phyloP scores from a whole-genome alignment of 1,140 invertebrate species.

The Pseudomyrmex sp. region DNA sequence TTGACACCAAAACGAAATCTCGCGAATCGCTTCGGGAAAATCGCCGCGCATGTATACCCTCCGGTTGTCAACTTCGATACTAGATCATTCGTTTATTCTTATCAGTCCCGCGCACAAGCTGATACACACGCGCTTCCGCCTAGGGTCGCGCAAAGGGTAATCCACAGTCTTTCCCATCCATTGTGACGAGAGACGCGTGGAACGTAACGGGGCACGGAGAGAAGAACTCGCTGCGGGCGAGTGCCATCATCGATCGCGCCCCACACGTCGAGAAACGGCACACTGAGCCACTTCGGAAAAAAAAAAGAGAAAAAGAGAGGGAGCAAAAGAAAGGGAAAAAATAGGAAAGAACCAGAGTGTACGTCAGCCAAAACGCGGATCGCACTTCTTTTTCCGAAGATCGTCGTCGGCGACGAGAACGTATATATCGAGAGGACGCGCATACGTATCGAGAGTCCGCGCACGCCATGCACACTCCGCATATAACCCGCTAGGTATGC shows the following conservation, averaged over 20 bases:
- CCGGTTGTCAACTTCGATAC: neutral
- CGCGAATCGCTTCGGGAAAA: conserved; percentile 40
- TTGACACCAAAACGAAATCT: conserved; percentile 33
- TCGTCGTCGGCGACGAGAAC: neutral
- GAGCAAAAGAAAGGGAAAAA: conserved; percentile 4
- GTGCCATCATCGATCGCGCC: conserved; percentile 59
- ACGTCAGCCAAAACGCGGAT: conserved; percentile 3
- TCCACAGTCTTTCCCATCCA: conserved; percentile 48
- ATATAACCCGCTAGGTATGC: conserved; percentile 18
- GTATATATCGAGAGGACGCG: neutral
- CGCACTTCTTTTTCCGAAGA: conserved; percentile 8
- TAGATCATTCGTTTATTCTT: conserved; percentile 55
- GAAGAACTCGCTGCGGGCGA: conserved; percentile 17
- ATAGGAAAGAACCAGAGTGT: neutral
- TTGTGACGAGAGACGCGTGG: conserved; percentile 49
- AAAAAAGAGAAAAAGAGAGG: neutral
- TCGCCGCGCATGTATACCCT: neutral
- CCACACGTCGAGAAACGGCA: conserved; percentile 6
- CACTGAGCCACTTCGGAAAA: conserved; percentile 43
- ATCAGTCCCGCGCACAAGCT: conserved; percentile 51
- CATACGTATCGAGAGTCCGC: conserved; percentile 35
- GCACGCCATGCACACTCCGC: conserved; percentile 32
- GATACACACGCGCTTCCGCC: conserved; percentile 46
- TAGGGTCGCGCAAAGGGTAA: conserved; percentile 50
- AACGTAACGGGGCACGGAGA: conserved; percentile 29